Evolutionary conservation across 1,140 invertebrate genomes (phyloP), one percentile per base, ranked within the genome.

Genomic region (Aphelenchoides fujianensis): DNA sequence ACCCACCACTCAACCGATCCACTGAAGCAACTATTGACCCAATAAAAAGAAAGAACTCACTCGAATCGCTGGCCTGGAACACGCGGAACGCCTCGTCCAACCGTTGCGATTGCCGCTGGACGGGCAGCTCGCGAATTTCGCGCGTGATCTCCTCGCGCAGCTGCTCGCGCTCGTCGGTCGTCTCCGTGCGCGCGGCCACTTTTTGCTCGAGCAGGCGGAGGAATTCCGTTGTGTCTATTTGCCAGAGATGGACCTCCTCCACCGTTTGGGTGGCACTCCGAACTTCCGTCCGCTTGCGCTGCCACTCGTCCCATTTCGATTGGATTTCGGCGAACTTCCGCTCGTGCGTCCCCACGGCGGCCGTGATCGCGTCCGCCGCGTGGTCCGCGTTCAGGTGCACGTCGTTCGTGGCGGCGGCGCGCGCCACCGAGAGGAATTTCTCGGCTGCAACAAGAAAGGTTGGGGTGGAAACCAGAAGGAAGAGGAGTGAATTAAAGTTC

Each of bases 231-330:
- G 73, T 74, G 16, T 74, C 73, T 5, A 75, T 55, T 69, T 74
- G 73, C 73, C 73, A 74, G n/a, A 74, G 73, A 55, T 74, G 72
- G 5, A 75, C 32, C 62, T 74, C 72, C 34, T 74, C 72, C n/a
- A 74, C 32, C 1, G 69, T 70, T 34, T 70, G 59, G 5, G 53
- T 34, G 0, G 72, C 59, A 5, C 19, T 64, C 48, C 54, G 32
- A 5, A 37, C 62, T 28, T 68, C 41, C 34, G 16, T 31, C 34
- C 37, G 30, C 1, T 28, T 35, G 9, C 59, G 52, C 52, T 81
- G 77, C 77, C 77, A 81, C 16, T 78, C 66, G 52, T 69, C 64
- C 69, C 71, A 82, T 52, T 77, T 77, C 12, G 77, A 54, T 32
- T 69, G 55, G 2, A 81, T 32, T n/a, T 79, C 68, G 23, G 55